A percentile compares a stretch with the other conserved stretches of the same genome.
These are phyloP conservation scores for Sus cebifrons DNA, from an alignment of 2,797 vertebrate genomes.

Conservation along the genomic window DNA sequence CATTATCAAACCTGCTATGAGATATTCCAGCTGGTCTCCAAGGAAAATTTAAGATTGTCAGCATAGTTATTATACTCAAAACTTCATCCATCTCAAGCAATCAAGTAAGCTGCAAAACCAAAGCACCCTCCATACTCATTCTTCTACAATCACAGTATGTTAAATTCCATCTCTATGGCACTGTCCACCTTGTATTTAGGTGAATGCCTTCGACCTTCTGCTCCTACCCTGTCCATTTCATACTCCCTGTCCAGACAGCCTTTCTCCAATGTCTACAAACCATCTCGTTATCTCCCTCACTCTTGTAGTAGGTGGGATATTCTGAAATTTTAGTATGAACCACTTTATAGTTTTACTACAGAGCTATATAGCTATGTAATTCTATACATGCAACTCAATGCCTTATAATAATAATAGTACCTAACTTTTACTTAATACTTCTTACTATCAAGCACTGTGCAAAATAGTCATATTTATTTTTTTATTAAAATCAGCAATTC, in stretches of 20 bases:
- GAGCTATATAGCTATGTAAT: not conserved
- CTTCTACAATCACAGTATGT: not conserved
- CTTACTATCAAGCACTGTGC: not conserved
- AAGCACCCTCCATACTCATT: not conserved
- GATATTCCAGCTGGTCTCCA: not conserved
- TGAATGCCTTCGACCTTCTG: not conserved
- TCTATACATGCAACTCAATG: not conserved
- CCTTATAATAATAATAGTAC: not conserved
- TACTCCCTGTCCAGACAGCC: fast-evolving
- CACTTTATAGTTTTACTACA: not conserved
- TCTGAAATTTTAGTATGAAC: not conserved
- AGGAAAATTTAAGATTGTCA: slow-evolving; percentile 5
- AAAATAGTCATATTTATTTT: not conserved
- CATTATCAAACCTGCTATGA: not conserved
- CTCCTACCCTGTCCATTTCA: not conserved
- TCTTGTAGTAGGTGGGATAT: not conserved
- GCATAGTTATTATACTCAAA: not conserved
- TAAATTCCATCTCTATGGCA: not conserved
- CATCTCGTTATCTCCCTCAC: not conserved
- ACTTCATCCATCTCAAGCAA: not conserved
- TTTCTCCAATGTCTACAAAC: not conserved
- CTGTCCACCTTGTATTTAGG: not conserved
- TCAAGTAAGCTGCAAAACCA: not conserved
- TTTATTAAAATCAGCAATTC: not conserved
- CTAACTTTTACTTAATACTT: not conserved